Percentiles rank a stretch among this genome's conserved stretches.
phyloP scores from a whole-genome alignment of 1,140 invertebrate species.

The Calephelis nemesis region DNA sequence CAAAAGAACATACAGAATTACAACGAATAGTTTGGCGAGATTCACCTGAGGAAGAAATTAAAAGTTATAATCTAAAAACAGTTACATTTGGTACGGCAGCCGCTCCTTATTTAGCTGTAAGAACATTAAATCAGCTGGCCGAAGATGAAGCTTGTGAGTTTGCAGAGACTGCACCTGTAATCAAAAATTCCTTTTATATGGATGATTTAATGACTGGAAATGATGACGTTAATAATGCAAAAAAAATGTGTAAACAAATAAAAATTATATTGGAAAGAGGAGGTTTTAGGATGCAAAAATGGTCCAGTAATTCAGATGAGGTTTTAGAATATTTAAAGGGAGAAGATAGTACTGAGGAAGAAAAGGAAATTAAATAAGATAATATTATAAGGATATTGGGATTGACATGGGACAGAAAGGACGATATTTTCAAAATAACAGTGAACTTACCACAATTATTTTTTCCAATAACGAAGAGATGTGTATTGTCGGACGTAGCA shows the following conservation, averaged over 20 bases:
- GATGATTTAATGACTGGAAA: slow-evolving; percentile 44
- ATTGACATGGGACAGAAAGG: slow-evolving; percentile 35
- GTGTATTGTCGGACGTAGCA: slow-evolving; percentile 49
- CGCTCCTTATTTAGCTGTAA: slow-evolving; percentile 56
- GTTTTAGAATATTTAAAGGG: slow-evolving; percentile 29
- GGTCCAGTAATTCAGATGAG: slow-evolving; percentile 42
- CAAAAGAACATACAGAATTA: slow-evolving; percentile 35
- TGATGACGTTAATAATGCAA: slow-evolving; percentile 29
- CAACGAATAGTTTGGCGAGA: slow-evolving; percentile 63
- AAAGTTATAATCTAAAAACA: slow-evolving; percentile 27
- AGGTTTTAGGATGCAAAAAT: slow-evolving; percentile 65
- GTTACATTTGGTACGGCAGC: slow-evolving; percentile 51
- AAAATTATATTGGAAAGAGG: slow-evolving; percentile 34
- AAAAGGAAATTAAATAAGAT: slow-evolving; percentile 35
- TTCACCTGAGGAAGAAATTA: slow-evolving; percentile 34
- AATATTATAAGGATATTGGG: slow-evolving; percentile 40
- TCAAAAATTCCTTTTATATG: slow-evolving; percentile 40
- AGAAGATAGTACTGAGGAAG: slow-evolving; percentile 26
- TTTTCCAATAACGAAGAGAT: slow-evolving; percentile 41
- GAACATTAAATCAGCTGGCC: slow-evolving; percentile 45
- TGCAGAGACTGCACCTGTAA: slow-evolving; percentile 27
- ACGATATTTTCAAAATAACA: slow-evolving; percentile 39
- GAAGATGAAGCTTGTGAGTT: slow-evolving; percentile 37
- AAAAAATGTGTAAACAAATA: slow-evolving; percentile 26
- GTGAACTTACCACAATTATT: slow-evolving; percentile 33